Base-by-base conservation (phyloP, 2,888 invertebrate genomes). In the Ormyrus nitidulus region DNA sequence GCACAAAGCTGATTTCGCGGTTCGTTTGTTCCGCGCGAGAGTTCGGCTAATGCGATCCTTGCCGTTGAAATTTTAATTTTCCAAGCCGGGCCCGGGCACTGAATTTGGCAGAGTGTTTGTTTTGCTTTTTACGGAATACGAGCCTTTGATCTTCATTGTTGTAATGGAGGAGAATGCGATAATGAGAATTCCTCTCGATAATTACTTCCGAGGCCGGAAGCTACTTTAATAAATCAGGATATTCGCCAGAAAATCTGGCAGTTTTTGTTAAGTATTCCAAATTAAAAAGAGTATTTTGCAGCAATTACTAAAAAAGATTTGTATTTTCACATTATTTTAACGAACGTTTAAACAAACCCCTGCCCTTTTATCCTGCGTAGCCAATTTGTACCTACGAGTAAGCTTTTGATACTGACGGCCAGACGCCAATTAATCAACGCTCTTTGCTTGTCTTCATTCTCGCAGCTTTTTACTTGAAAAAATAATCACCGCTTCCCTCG, bases 1-100 rank as follows among this genome's bases (percentile, higher is more conserved):
- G 69, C 69, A 13, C 49, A 58, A 49, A 64, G 73, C 44, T 61
- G 74, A 79, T 74, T 79, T 79, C 51, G 66, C 69, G 74, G 62
- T 79, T 64, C 59, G 72, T 70, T 78, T 19, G 66, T 72, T 13
- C 10, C 72, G 59, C n/a, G 48, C 7, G 46, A 10, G 19, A 10
- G 4, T 19, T 9, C 51, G 51, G 6, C 46, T 62, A 62, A 44
- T 46, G 64, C n/a, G 64, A n/a, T 44, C 49, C 65, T 65, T 74
- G n/a, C 46, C 54, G 64, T 34, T 75, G 59, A 59, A 59, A 61
- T 68, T 68, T 59, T 51, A 70, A 51, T 49, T 19, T 69, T n/a
- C 34, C 34, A 34, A 4, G 5, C 10, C 58, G 49, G 11, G 0
- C 54, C 6, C 54, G 34, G 34, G 4, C 34, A 4, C 34, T 34